Evolutionary conservation across 2,888 invertebrate species (phyloP), one percentile per base, ranked within the genome.

Genomic region (Ophion ellenae): DNA sequence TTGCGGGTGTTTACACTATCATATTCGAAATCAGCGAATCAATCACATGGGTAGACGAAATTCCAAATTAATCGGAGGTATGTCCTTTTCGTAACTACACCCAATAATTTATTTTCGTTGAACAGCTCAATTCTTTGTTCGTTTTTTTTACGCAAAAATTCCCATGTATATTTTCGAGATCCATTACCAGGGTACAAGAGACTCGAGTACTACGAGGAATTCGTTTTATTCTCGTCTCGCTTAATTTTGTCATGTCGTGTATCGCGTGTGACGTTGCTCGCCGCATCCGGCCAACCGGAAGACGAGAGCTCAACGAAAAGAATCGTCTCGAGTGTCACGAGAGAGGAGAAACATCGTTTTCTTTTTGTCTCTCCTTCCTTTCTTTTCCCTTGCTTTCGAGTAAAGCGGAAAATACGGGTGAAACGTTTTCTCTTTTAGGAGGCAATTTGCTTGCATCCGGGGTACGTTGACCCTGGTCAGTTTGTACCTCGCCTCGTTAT

Each of bases 381-480:
- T 53, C 17, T 47, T 11, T 47, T 14, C 17, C 17, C 17, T 3
- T 53, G 53, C 53, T 53, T 53, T 53, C 53, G 53, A 53, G 28
- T 57, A 53, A 53, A 14, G 28, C 24, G n/a, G 63, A 28, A 76
- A 66, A 76, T 24, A 66, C 53, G 45, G 40, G 32, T 53, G 66
- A 77, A 36, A 78, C n/a, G 28, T 59, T 59, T 69, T 78, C 47
- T 64, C 75, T 17, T 61, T 40, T 24, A 17, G 9, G 5, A 47
- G 61, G 10, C 17, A 36, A 76, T 61, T 59, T 28, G 7, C 36
- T 11, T 9, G 45, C 32, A 57, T 67, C 67, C 59, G 59, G 59
- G 59, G 69, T 78, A 20, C 78, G 59, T 69, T 78, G 69, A 59
- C 45, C 59, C 78, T 59, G 53, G 77, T 77, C 67, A 53, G 40